Evolutionary conservation across 2,797 vertebrate genomes (phyloP).

Genomic region (Chrosomus eos): DNA sequence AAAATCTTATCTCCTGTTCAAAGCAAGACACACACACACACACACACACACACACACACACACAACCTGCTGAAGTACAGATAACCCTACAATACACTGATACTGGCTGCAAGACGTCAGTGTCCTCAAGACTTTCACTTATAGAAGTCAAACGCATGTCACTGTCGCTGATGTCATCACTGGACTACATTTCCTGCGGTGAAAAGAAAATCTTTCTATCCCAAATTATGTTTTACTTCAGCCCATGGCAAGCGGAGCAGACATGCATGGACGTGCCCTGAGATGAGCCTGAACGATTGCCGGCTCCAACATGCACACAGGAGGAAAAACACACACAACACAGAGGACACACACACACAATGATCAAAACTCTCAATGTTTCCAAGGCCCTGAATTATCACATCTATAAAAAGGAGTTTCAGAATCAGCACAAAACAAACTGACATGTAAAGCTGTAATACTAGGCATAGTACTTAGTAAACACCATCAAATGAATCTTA

Average conservation of each 20-base stretch:
- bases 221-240: neutral
- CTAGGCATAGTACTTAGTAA: no score
- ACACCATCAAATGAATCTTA: neutral
- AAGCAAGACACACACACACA: conserved; percentile 11
- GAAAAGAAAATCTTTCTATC: neutral
- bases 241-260: neutral
- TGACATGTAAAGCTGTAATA: neutral
- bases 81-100: conserved; percentile 19
- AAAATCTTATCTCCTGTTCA: conserved; percentile 40
- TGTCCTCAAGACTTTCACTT: neutral
- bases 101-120: no score
- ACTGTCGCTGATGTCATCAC: neutral
- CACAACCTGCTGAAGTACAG: neutral
- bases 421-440: neutral
- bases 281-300: neutral
- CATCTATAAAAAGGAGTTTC: neutral
- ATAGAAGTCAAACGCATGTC: neutral
- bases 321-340: neutral
- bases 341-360: neutral
- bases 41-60: neutral
- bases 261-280: conserved; percentile 15
- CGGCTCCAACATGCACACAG: neutral
- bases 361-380: neutral
- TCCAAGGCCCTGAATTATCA: neutral
- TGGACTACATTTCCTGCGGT: neutral